phyloP scores from a whole-genome alignment of 2,888 invertebrate species.

The Brachypterus glaber region DNA sequence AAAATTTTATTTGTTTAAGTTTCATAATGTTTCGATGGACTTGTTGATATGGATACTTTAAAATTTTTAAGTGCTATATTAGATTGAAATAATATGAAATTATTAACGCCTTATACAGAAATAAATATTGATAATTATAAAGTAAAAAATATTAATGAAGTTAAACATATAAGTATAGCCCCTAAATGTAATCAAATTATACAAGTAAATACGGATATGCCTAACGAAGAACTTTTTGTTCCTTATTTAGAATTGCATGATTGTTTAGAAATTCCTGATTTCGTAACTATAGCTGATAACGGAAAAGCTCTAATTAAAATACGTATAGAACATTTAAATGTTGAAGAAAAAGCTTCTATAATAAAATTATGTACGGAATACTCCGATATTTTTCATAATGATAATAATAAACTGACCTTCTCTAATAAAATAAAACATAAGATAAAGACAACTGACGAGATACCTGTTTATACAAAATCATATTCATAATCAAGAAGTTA shows the following conservation, averaged over 20 bases:
- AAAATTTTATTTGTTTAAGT: no score
- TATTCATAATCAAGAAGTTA: no score
- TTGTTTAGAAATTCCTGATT: slow-evolving; percentile 6
- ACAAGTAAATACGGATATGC: neutral
- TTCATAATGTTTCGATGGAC: no score
- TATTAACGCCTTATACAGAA: slow-evolving; percentile 1
- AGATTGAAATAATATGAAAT: neutral
- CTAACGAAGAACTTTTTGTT: slow-evolving; percentile 1
- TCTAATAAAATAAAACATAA: no score
- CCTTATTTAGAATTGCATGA: slow-evolving; percentile 2
- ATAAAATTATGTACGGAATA: no score
- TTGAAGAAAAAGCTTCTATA: slow-evolving; percentile 3
- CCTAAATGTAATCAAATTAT: slow-evolving; percentile 1
- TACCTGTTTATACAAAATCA: no score
- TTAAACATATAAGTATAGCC: neutral
- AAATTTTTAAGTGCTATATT: neutral
- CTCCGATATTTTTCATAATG: no score
- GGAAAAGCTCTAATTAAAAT: slow-evolving; percentile 3
- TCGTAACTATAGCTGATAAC: neutral
- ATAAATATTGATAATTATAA: slow-evolving; percentile 1
- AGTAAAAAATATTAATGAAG: neutral
- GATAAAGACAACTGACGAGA: no score
- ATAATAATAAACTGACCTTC: no score
- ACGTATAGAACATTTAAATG: slow-evolving; percentile 2
- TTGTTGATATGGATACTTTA: slow-evolving; percentile 1